phyloP scores from a whole-genome alignment of 2,113 vertebrate species.

The Cheilinus undulatus region DNA sequence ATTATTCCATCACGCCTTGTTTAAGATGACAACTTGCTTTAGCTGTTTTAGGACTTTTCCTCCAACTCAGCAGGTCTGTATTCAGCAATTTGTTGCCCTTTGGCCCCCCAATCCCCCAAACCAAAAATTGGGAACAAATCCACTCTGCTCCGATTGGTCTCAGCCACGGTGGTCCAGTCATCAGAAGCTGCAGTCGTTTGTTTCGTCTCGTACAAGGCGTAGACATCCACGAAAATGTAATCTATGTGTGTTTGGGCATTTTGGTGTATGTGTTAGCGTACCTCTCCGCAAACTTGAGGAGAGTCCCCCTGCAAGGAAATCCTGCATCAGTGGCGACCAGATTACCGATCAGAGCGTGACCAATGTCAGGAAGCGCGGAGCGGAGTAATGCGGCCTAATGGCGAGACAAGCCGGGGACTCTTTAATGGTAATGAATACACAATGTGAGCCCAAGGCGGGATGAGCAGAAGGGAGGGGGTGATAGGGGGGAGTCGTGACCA shows the following conservation, averaged over 20 bases:
- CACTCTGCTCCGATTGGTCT: slow-evolving; percentile 44
- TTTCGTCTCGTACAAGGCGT: slow-evolving; percentile 17
- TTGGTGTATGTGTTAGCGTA: not conserved
- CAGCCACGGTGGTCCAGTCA: slow-evolving; percentile 38
- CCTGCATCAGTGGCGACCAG: slow-evolving; percentile 69
- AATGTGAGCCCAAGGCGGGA: slow-evolving; percentile 70
- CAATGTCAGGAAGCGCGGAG: slow-evolving; percentile 72
- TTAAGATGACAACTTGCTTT: not conserved
- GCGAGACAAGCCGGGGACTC: slow-evolving; percentile 73
- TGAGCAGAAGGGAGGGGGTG: slow-evolving; percentile 24
- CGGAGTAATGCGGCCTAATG: slow-evolving; percentile 77
- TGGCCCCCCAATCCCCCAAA: not conserved
- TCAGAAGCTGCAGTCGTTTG: slow-evolving; percentile 35
- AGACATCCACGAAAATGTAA: slow-evolving; percentile 14
- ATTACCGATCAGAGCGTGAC: slow-evolving; percentile 76
- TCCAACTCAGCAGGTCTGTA: slow-evolving; percentile 7
- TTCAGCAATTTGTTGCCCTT: not conserved
- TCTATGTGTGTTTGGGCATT: slow-evolving; percentile 8
- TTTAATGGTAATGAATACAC: slow-evolving; percentile 82
- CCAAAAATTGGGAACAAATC: slow-evolving; percentile 18
- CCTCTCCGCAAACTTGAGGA: slow-evolving; percentile 39
- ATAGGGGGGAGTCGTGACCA: slow-evolving; percentile 59
- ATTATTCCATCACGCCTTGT: slow-evolving; percentile 8
- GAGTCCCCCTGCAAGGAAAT: slow-evolving; percentile 63
- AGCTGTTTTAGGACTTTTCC: slow-evolving; percentile 17